Evolutionary conservation across 30 jellyfish, hydroid and myxozoan genomes (phyloP).

Genomic region (Clytia hemisphaerica): DNA sequence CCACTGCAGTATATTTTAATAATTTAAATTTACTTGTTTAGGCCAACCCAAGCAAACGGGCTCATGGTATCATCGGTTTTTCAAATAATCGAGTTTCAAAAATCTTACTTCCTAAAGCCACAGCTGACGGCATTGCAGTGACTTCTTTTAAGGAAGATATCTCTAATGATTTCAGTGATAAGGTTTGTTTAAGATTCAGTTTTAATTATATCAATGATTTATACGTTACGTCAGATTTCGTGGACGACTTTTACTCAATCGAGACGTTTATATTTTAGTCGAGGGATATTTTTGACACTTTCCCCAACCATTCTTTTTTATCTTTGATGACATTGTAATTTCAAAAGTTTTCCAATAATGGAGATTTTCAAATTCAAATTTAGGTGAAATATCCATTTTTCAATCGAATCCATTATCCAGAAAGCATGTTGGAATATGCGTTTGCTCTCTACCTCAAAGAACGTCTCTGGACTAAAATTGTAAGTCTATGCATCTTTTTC

Average conservation of each 20-base stretch:
- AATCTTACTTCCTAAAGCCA: constrained; percentile 54
- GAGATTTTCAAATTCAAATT: constrained; percentile 6
- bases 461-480: constrained; percentile 80
- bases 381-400: constrained; percentile 76
- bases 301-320: too few relatives aligned
- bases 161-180: constrained; percentile 52
- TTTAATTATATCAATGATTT: not conserved
- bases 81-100: constrained; percentile 40
- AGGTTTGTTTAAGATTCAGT: constrained; percentile 24
- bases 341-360: not conserved
- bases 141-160: constrained; percentile 55
- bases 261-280: too few relatives aligned
- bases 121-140: constrained; percentile 53
- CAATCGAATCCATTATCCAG: constrained; percentile 67
- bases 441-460: constrained; percentile 42
- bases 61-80: constrained; percentile 75
- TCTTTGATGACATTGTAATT: too few relatives aligned
- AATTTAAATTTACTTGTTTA: constrained; percentile 6
- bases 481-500: constrained; percentile 18
- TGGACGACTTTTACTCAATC: too few relatives aligned
- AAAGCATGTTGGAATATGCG: constrained; percentile 45
- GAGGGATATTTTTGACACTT: too few relatives aligned
- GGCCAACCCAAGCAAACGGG: constrained; percentile 49
- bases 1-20: constrained; percentile 17
- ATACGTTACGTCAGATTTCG: not conserved